Evolutionary conservation across 2,888 invertebrate genomes (phyloP).

Genomic region (Brachycybe producta): DNA sequence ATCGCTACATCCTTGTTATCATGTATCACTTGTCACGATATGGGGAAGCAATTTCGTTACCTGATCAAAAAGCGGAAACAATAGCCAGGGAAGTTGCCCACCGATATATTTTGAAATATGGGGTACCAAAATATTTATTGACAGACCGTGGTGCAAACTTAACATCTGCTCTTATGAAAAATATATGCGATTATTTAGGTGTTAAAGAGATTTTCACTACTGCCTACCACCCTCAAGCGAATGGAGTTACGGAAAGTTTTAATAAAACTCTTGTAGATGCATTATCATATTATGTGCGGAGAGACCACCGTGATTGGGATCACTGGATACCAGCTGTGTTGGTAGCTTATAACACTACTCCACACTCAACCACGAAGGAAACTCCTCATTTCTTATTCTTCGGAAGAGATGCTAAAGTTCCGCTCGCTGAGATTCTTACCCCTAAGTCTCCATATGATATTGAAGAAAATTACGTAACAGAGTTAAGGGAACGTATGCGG

Average conservation of each 20-base stretch:
- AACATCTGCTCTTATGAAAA: constrained; percentile 17
- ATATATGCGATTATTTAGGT: neutral
- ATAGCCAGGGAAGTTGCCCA: constrained; percentile 26
- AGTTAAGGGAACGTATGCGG: neutral
- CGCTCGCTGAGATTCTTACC: neutral
- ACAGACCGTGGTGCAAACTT: constrained; percentile 26
- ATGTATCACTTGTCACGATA: constrained; percentile 23
- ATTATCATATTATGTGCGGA: neutral
- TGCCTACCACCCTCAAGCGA: constrained; percentile 1
- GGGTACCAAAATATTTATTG: constrained; percentile 22
- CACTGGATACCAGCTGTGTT: neutral
- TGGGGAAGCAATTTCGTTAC: constrained; percentile 25
- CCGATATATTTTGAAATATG: constrained; percentile 22
- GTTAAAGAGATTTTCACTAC: neutral
- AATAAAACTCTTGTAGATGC: constrained; percentile 1
- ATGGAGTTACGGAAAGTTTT: neutral
- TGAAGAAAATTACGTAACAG: neutral
- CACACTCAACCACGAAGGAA: neutral
- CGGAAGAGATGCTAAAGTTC: neutral
- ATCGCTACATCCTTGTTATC: constrained; percentile 23
- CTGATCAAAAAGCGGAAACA: constrained; percentile 27
- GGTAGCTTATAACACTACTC: neutral
- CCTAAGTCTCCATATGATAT: too few relatives aligned
- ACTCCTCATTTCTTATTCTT: neutral
- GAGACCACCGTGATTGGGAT: constrained; percentile 4